Conservation (phyloP, 1,140 invertebrate species). For the Hycleus phaleratus region DNA sequence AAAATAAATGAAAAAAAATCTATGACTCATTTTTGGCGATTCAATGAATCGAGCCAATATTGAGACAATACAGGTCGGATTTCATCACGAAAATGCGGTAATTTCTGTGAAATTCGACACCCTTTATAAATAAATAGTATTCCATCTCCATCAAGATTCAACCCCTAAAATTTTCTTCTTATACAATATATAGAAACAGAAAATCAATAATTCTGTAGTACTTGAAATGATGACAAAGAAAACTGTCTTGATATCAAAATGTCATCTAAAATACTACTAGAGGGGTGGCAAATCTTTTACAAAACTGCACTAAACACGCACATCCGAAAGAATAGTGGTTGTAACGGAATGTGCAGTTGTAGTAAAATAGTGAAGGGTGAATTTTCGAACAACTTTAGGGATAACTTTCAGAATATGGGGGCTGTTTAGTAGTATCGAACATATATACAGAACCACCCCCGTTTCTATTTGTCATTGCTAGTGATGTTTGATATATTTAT, state of each 20-base stretch:
- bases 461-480: constrained; percentile 36
- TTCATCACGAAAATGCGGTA: no score
- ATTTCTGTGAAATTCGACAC: not conserved
- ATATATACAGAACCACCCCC: constrained; percentile 14
- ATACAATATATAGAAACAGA: not conserved
- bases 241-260: constrained; percentile 32
- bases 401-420: not conserved
- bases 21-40: no score
- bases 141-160: not conserved
- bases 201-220: constrained; percentile 20
- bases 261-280: constrained; percentile 22
- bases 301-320: constrained; percentile 5
- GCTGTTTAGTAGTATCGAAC: no score
- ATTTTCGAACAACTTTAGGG: not conserved
- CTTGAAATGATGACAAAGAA: constrained; percentile 17
- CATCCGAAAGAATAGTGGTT: not conserved
- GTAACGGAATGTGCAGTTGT: not conserved
- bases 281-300: constrained; percentile 24
- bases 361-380: constrained; percentile 6
- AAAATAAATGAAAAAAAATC: no score
- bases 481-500: constrained; percentile 39
- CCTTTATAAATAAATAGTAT: constrained; percentile 6
- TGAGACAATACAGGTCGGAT: no score
- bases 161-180: no score
- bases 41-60: no score